phyloP scores from a whole-genome alignment of 2,797 vertebrate genomes.

The Phoeniculus purpureus region DNA sequence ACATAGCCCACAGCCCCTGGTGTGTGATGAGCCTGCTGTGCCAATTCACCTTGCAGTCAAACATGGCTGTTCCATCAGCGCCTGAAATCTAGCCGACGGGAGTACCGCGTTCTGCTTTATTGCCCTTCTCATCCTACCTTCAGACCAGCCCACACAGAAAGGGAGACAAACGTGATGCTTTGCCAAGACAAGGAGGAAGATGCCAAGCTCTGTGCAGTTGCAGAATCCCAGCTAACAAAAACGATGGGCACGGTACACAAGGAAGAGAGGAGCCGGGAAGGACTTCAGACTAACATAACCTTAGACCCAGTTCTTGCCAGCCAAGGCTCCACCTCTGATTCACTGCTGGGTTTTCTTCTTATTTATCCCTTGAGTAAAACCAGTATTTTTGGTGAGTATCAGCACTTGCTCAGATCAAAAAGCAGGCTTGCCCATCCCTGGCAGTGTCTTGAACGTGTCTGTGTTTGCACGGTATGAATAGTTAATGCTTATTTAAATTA shows the following conservation, averaged over 20 bases:
- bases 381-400: neutral
- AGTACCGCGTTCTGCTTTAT: neutral
- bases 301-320: neutral
- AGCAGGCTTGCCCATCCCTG: neutral
- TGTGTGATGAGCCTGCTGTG: neutral
- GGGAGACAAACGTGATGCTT: neutral
- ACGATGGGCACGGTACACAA: neutral
- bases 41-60: neutral
- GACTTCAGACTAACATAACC: neutral
- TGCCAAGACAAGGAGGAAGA: neutral
- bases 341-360: neutral
- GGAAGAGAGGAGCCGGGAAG: neutral
- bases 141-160: neutral
- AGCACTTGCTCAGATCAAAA: slow-evolving; percentile 1
- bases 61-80: neutral
- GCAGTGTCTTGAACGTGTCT: neutral
- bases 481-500: slow-evolving; percentile 4
- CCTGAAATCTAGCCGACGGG: fast-evolving
- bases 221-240: neutral
- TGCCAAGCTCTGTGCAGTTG: neutral
- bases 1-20: neutral
- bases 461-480: neutral
- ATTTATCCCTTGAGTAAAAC: neutral
- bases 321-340: neutral
- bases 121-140: neutral